These are phyloP conservation scores for Macrochelys suwanniensis DNA, from an alignment of 2,797 vertebrate species.

Conservation along the genomic window DNA sequence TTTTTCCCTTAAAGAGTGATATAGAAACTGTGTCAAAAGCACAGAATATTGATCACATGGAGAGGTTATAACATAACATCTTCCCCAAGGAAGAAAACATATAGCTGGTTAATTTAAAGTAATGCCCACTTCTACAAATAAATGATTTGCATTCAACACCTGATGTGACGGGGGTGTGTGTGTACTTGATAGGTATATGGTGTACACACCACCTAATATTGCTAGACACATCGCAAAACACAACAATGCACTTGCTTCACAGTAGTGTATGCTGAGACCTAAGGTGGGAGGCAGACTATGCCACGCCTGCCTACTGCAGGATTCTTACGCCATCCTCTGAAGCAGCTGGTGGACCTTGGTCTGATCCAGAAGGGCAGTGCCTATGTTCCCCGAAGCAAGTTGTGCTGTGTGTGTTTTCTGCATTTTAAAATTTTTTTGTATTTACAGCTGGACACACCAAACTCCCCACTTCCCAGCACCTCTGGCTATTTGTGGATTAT, in stretches of 20 bases:
- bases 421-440: neutral
- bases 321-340: neutral
- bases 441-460: neutral
- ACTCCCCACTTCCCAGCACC: too few relatives aligned
- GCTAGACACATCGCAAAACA: neutral
- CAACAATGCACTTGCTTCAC: neutral
- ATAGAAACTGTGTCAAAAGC: too few relatives aligned
- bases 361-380: neutral
- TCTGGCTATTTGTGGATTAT: too few relatives aligned
- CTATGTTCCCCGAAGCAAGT: neutral
- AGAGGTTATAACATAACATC: too few relatives aligned
- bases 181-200: too few relatives aligned
- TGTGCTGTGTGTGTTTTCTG: neutral
- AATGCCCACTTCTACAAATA: too few relatives aligned
- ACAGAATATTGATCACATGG: too few relatives aligned
- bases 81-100: too few relatives aligned
- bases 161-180: too few relatives aligned
- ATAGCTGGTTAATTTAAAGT: too few relatives aligned
- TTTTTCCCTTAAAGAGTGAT: too few relatives aligned
- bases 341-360: neutral
- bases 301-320: neutral
- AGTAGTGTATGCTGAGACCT: neutral
- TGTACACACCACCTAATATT: neutral
- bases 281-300: neutral
- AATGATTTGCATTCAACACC: too few relatives aligned